Base-by-base conservation (phyloP, 2,888 invertebrate genomes). In the Parnassius apollo region DNA sequence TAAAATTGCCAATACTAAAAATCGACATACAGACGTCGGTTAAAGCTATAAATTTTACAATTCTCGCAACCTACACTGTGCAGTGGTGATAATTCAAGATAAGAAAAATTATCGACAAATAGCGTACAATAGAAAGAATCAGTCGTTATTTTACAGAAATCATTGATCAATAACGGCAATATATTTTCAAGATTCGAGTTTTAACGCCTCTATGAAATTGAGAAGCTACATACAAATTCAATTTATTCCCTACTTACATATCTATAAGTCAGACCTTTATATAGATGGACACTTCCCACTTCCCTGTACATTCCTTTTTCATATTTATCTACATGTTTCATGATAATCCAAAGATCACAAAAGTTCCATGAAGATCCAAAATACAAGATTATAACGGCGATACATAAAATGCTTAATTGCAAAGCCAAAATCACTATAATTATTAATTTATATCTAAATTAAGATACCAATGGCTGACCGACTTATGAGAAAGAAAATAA, bases 101-200 rank as follows among this genome's bases (percentile, higher is more conserved):
- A 2, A 49, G 49, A 35, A 22, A 42, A 35, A n/a, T 42, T 42
- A 51, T 9, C 42, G n/a, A 52, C 22, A 53, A 57, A 57, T 57
- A 57, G 53, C 10, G 35, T 18, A 53, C 13, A 35, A 50, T 59
- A 46, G 59, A 52, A 52, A 51, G 13, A 59, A 52, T 42, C 53
- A 53, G 53, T 57, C 56, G 45, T 42, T 53, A 48, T 48, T 48
- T 57, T 48, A 46, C 46, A 57, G 48, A 48, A 46, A 53, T 49
- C 13, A 2, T 13, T 49, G 9, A 13, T 11, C 13, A 44, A 13
- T 25, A 57, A 62, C 57, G 53, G 62, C 52, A 62, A 62, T 57
- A 62, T 49, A 62, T 53, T 62, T 48, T 42, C 10, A 53, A 53
- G 61, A 57, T 53, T 61, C 57, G 46, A 18, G 11, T 7, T 35